Evolutionary conservation across 2,113 vertebrate species (phyloP).

Genomic region (Chinchilla lanigera): DNA sequence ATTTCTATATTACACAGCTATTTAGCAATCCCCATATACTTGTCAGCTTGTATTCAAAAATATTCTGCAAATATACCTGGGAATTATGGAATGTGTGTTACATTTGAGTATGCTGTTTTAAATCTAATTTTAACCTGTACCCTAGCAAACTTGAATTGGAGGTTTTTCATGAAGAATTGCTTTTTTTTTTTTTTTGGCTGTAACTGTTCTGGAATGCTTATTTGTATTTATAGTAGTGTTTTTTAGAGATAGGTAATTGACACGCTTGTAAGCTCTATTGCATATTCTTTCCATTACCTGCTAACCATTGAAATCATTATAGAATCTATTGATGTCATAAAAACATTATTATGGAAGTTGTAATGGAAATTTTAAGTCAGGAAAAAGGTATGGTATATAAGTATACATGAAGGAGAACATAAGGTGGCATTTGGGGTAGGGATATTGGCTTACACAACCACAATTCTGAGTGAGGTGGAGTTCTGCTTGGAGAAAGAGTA

Average conservation of each 20-base stretch:
- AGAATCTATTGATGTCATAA: background rate
- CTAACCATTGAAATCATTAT: slow-evolving; percentile 15
- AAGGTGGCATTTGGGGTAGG: background rate
- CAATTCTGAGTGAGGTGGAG: background rate
- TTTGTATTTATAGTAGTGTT: slow-evolving; percentile 21
- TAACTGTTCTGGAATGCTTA: background rate
- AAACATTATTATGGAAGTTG: slow-evolving; percentile 7
- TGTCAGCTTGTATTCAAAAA: background rate
- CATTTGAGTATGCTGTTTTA: slow-evolving; percentile 43
- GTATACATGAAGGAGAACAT: background rate
- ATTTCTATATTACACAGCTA: background rate
- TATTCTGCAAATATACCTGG: slow-evolving; percentile 15
- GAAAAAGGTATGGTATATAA: background rate
- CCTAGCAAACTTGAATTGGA: slow-evolving; percentile 28
- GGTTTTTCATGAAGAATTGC: slow-evolving; percentile 27
- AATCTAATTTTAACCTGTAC: slow-evolving; percentile 42
- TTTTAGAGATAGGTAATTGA: slow-evolving; percentile 5
- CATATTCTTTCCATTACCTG: slow-evolving; percentile 24
- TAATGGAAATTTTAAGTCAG: slow-evolving; percentile 32
- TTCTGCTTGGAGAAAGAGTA: background rate
- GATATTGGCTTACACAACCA: background rate
- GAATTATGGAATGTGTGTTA: background rate
- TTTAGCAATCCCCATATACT: background rate
- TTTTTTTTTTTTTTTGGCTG: background rate
- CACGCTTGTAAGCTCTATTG: background rate